phyloP scores from a whole-genome alignment of 1,140 invertebrate species.

The Drosophila erecta region DNA sequence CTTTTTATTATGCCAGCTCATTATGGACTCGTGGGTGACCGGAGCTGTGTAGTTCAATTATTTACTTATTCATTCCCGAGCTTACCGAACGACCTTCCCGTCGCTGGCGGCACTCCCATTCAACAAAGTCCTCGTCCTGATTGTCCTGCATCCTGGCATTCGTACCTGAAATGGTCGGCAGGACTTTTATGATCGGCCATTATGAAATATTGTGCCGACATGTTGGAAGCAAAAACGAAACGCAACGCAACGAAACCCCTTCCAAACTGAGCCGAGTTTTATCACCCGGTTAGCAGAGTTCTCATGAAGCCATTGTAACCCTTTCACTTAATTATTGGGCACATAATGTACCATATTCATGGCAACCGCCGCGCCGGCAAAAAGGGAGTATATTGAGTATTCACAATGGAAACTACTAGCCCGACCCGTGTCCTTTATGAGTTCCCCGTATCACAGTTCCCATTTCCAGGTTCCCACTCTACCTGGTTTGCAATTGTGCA shows the following conservation, averaged over 20 bases:
- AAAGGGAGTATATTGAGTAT: slow-evolving; percentile 6
- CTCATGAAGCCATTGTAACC: slow-evolving; percentile 81
- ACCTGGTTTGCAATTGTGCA: slow-evolving; percentile 52
- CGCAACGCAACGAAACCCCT: slow-evolving; percentile 53
- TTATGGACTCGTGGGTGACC: slow-evolving; percentile 19
- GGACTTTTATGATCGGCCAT: slow-evolving; percentile 61
- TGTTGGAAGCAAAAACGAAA: slow-evolving; percentile 42
- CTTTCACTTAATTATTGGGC: slow-evolving; percentile 82
- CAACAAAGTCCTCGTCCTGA: slow-evolving; percentile 17
- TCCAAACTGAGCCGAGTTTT: slow-evolving; percentile 42
- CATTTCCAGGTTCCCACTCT: background rate
- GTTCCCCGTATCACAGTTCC: slow-evolving; percentile 1
- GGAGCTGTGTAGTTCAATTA: background rate
- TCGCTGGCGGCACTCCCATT: slow-evolving; percentile 43
- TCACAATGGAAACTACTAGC: slow-evolving; percentile 34
- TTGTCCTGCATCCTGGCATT: slow-evolving; percentile 42
- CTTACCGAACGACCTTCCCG: slow-evolving; percentile 36
- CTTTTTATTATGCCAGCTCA: slow-evolving; percentile 19
- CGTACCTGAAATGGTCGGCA: slow-evolving; percentile 10
- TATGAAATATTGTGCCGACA: slow-evolving; percentile 65
- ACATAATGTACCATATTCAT: slow-evolving; percentile 80
- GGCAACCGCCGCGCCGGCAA: slow-evolving; percentile 55
- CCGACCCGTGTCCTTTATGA: slow-evolving; percentile 23
- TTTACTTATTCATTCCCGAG: slow-evolving; percentile 34
- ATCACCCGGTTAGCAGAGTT: slow-evolving; percentile 76